Conservation (phyloP, 2,113 vertebrate species). For the Saguinus imperator region DNA sequence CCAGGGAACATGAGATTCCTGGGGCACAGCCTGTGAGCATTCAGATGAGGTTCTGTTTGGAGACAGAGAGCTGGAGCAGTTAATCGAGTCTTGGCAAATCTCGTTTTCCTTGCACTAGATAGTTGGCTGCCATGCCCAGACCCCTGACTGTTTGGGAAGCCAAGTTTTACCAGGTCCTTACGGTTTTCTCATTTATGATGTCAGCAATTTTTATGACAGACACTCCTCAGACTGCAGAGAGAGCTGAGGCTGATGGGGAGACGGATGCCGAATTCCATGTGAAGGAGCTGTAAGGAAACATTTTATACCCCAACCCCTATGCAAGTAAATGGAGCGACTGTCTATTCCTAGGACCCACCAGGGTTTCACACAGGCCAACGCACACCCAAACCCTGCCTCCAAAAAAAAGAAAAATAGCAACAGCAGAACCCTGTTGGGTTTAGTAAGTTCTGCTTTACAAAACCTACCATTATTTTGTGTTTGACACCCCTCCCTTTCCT, state of each 20-base stretch:
- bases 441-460: not conserved
- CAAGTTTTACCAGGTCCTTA: not conserved
- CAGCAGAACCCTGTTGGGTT: not conserved
- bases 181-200: not conserved
- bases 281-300: not conserved
- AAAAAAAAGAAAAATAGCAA: not conserved
- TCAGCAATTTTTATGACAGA: not conserved
- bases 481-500: not conserved
- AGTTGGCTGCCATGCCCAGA: not conserved
- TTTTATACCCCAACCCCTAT: too few relatives aligned
- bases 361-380: rapidly evolving
- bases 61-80: not conserved
- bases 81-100: not conserved
- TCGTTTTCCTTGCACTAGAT: not conserved
- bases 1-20: not conserved
- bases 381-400: not conserved
- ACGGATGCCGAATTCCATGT: not conserved
- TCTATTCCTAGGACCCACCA: not conserved
- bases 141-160: not conserved
- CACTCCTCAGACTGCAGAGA: not conserved
- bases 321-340: not conserved
- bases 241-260: not conserved
- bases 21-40: not conserved
- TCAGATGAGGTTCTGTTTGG: not conserved
- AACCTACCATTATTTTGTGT: not conserved